These are phyloP conservation scores for Balanococcus diminutus DNA, from an alignment of 2,888 invertebrate species.

Conservation along the genomic window DNA sequence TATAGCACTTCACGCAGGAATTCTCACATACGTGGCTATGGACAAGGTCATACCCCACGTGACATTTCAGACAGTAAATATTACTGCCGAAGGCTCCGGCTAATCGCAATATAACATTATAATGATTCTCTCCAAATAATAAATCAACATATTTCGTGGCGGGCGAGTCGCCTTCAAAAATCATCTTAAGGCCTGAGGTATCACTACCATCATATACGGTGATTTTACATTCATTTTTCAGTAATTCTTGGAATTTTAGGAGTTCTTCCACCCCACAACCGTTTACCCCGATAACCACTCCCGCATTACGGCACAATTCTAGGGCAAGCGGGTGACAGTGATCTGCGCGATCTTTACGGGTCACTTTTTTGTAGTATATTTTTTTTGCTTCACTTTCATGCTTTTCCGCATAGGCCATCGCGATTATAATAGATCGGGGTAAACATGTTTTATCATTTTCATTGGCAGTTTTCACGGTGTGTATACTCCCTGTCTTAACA, in stretches of 20 bases:
- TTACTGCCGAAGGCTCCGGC: not conserved
- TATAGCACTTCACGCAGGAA: not conserved
- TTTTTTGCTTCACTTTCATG: not conserved
- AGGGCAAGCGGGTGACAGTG: too few relatives aligned
- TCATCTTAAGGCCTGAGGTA: not conserved
- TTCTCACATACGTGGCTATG: not conserved
- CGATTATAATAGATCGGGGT: not conserved
- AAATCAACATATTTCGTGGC: not conserved
- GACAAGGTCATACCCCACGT: not conserved
- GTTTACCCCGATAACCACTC: not conserved
- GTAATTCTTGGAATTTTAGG: not conserved
- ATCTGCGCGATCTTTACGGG: too few relatives aligned
- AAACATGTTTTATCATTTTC: not conserved
- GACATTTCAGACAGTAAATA: not conserved
- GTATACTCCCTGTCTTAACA: too few relatives aligned
- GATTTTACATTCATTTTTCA: not conserved
- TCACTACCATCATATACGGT: not conserved
- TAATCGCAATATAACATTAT: not conserved
- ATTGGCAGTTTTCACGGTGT: too few relatives aligned
- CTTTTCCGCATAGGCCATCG: not conserved
- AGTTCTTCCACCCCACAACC: not conserved
- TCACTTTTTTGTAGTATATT: too few relatives aligned
- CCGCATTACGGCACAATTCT: not conserved
- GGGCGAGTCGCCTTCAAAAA: not conserved
- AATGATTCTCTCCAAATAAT: not conserved